Conservation (phyloP, 2,888 invertebrate genomes). For the Amphipyra berbera region DNA sequence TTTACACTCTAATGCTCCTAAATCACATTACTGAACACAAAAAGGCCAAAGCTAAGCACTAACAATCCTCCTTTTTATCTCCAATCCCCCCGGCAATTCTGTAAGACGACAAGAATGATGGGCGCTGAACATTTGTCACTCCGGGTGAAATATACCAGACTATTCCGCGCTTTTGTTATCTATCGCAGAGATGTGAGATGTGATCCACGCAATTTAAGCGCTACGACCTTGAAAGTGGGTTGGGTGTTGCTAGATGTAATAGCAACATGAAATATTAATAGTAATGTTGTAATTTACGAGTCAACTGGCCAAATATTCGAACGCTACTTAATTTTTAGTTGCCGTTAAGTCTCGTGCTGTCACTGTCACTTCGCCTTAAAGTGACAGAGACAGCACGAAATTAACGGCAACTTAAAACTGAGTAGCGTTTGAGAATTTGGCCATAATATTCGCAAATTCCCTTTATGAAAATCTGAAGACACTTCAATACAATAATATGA, state of each 20-base stretch:
- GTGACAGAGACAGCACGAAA: too few species aligned
- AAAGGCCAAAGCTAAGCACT: neutral
- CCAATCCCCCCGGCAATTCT: neutral
- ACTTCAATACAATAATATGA: too few species aligned
- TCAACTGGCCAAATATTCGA: too few species aligned
- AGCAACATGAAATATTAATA: neutral
- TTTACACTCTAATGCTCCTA: neutral
- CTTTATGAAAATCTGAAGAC: too few species aligned
- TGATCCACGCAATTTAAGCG: conserved; percentile 26
- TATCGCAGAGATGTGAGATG: conserved; percentile 21
- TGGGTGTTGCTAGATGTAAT: conserved; percentile 5
- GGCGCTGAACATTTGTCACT: conserved; percentile 27
- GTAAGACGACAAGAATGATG: conserved; percentile 33
- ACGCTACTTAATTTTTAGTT: too few species aligned
- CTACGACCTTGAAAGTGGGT: conserved; percentile 9
- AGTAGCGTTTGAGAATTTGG: too few species aligned
- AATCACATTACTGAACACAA: neutral
- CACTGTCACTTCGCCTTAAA: too few species aligned
- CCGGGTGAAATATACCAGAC: conserved; percentile 35
- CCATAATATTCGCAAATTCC: too few species aligned
- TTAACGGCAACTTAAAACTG: too few species aligned
- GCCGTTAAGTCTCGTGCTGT: too few species aligned
- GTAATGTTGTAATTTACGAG: too few species aligned
- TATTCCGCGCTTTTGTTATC: conserved; percentile 27
- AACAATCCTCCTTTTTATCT: conserved; percentile 2